A percentile compares a stretch with the other conserved stretches of the same genome.
Evolutionary conservation across 2,797 vertebrate species (phyloP).

Genomic region (Synaphobranchus kaupii): DNA sequence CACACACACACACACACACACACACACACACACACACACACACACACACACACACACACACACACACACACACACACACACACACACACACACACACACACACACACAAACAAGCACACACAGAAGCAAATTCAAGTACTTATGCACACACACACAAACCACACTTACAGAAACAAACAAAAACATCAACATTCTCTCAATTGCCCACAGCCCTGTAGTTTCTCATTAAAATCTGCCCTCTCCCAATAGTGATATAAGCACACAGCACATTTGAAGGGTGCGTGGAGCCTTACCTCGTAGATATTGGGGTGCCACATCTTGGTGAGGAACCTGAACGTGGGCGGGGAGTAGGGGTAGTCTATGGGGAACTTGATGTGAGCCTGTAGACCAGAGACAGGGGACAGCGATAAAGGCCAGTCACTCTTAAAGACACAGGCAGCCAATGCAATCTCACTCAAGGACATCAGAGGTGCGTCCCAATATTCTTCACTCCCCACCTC

Average conservation of each 20-base stretch:
- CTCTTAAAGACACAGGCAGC: background rate
- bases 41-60: background rate
- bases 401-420: background rate
- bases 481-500: too few species aligned
- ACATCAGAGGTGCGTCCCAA: too few species aligned
- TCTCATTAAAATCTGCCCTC: background rate
- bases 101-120: background rate
- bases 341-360: slow-evolving; percentile 83
- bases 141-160: background rate
- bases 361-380: slow-evolving; percentile 85
- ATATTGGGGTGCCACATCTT: slow-evolving; percentile 89
- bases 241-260: background rate
- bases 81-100: background rate
- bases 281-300: slow-evolving; percentile 75
- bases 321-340: slow-evolving; percentile 84
- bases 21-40: background rate
- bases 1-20: slow-evolving; percentile 11
- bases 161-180: background rate
- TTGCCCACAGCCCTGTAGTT: background rate
- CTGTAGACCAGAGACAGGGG: slow-evolving; percentile 54
- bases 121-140: background rate
- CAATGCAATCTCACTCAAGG: background rate
- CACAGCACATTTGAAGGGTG: background rate
- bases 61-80: background rate
- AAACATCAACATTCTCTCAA: background rate